Conservation (phyloP, 2,888 invertebrate species). For the Panzeria rudis region DNA sequence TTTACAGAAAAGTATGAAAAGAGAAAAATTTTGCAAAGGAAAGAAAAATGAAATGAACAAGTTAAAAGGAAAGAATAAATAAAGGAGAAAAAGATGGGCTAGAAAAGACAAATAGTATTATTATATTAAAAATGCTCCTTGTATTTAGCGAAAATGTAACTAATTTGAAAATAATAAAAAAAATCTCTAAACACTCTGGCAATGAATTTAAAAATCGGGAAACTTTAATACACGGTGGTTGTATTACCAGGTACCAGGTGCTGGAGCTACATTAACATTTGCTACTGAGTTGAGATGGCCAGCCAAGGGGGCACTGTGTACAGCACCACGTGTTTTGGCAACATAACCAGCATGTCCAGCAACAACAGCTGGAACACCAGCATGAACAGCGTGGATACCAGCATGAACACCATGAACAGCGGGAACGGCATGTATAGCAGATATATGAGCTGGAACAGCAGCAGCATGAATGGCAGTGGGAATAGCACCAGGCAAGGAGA, state of each 20-base stretch:
- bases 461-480: conserved; percentile 49
- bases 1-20: conserved; percentile 29
- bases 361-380: conserved; percentile 44
- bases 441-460: conserved; percentile 43
- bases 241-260: conserved; percentile 69
- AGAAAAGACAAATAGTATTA: neutral
- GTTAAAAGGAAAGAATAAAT: conserved; percentile 25
- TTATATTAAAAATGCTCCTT: conserved; percentile 31
- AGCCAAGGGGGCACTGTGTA: conserved; percentile 62
- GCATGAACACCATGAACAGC: conserved; percentile 29
- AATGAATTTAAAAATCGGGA: neutral
- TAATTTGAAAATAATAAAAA: neutral
- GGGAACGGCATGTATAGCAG: conserved; percentile 5
- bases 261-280: conserved; percentile 71
- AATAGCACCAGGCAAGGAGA: conserved; percentile 46
- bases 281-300: conserved; percentile 66
- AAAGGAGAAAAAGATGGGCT: conserved; percentile 19
- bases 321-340: conserved; percentile 66
- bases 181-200: conserved; percentile 8
- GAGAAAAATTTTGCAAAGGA: neutral
- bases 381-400: conserved; percentile 24
- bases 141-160: conserved; percentile 21
- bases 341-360: conserved; percentile 54
- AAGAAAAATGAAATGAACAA: neutral
- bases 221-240: no score